Conservation (phyloP, 2,797 vertebrate species). For the Gallinago stenura region DNA sequence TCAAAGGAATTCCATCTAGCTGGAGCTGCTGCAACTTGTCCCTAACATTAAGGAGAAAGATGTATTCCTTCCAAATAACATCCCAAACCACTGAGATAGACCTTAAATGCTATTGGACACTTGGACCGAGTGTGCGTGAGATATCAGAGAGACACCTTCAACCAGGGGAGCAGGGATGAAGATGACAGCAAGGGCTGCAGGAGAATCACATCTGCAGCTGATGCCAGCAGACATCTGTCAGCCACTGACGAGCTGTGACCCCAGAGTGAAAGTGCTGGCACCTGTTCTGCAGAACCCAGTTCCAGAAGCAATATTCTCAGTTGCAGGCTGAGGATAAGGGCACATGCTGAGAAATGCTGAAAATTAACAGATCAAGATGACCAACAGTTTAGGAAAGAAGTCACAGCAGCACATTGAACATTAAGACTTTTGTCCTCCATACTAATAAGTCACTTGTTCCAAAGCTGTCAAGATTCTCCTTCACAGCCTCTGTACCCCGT, state of each 20-base stretch:
- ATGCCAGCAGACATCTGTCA: not conserved
- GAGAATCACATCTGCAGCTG: rapidly evolving
- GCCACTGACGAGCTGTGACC: not conserved
- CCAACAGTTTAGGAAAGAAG: not conserved
- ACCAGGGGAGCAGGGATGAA: not conserved
- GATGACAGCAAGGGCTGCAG: not conserved
- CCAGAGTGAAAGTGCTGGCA: not conserved
- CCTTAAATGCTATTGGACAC: not conserved
- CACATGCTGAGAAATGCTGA: not conserved
- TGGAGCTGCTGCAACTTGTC: not conserved
- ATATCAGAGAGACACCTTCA: not conserved
- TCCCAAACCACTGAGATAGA: not conserved
- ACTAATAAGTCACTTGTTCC: not conserved
- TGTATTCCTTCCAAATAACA: not conserved
- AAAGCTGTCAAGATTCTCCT: not conserved
- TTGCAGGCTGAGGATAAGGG: not conserved
- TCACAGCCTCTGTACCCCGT: not conserved
- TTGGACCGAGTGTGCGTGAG: rapidly evolving
- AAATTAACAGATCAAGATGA: not conserved
- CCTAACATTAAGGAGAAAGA: not conserved
- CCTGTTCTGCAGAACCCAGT: not conserved
- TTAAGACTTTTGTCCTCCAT: not conserved
- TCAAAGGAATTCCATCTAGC: not conserved
- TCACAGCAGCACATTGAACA: not conserved
- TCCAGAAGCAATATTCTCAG: not conserved